phyloP scores from a whole-genome alignment of 2,797 vertebrate genomes.

The Lutra lutra region DNA sequence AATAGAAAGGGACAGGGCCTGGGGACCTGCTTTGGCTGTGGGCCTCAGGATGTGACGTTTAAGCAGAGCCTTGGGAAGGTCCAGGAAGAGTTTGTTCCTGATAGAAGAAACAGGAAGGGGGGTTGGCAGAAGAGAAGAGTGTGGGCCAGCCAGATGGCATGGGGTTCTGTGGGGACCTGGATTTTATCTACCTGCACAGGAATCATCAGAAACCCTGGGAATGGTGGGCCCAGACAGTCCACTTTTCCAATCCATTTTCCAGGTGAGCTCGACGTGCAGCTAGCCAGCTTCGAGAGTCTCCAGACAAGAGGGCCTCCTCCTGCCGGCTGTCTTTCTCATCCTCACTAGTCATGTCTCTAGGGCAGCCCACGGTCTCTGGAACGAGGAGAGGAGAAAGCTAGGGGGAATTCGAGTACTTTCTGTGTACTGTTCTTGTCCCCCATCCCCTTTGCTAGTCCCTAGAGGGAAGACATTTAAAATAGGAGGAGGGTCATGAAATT shows the following conservation, averaged over 20 bases:
- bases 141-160: neutral
- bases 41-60: neutral
- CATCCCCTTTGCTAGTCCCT: neutral
- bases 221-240: neutral
- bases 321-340: neutral
- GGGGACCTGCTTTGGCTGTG: neutral
- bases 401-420: neutral
- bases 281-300: neutral
- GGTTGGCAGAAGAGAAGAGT: neutral
- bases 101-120: neutral
- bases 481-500: neutral
- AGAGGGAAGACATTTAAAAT: neutral
- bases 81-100: neutral
- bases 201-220: neutral
- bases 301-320: neutral
- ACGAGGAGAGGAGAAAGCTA: neutral
- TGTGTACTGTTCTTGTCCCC: too few relatives aligned
- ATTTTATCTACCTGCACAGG: neutral
- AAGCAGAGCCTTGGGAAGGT: neutral
- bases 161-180: accelerated
- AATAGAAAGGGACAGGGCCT: neutral
- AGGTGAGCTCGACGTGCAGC: neutral
- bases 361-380: neutral
- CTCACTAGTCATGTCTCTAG: accelerated
- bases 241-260: neutral